Conservation (phyloP, 2,888 invertebrate species). For the Phalera bucephala region DNA sequence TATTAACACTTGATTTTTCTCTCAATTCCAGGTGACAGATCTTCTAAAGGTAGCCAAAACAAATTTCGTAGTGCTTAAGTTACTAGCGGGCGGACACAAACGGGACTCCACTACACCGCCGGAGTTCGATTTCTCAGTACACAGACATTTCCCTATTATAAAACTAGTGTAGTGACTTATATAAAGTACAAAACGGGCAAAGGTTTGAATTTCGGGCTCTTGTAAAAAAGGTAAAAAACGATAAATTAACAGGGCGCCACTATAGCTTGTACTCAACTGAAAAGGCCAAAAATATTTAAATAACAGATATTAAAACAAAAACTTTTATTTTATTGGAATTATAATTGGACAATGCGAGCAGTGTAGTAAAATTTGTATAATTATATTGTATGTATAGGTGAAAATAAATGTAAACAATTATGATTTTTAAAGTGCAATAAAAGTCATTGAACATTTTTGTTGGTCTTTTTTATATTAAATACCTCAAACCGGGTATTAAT, state of each 20-base stretch:
- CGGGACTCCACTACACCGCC: constrained; percentile 92
- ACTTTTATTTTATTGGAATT: neutral
- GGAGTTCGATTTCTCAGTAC: constrained; percentile 95
- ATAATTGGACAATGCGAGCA: neutral
- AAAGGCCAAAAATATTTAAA: neutral
- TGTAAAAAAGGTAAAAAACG: neutral
- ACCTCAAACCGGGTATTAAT: too few relatives aligned
- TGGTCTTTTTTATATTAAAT: too few relatives aligned
- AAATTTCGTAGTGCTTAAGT: constrained; percentile 96
- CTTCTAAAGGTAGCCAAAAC: constrained; percentile 96
- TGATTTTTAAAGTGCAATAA: constrained; percentile 23
- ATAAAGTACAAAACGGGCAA: too few relatives aligned
- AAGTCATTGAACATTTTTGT: too few relatives aligned
- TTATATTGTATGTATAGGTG: constrained; percentile 18
- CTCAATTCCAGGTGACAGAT: constrained; percentile 90
- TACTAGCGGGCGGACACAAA: constrained; percentile 96
- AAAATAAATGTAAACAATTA: constrained; percentile 15
- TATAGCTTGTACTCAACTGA: neutral
- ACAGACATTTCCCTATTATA: constrained; percentile 95
- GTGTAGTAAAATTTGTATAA: neutral
- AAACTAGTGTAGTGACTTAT: constrained; percentile 80
- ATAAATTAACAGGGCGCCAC: neutral
- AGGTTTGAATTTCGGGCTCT: constrained; percentile 5
- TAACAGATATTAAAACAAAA: neutral
- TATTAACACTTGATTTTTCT: too few relatives aligned